Conservation (phyloP, 2,113 vertebrate genomes). For the Micromys minutus region DNA sequence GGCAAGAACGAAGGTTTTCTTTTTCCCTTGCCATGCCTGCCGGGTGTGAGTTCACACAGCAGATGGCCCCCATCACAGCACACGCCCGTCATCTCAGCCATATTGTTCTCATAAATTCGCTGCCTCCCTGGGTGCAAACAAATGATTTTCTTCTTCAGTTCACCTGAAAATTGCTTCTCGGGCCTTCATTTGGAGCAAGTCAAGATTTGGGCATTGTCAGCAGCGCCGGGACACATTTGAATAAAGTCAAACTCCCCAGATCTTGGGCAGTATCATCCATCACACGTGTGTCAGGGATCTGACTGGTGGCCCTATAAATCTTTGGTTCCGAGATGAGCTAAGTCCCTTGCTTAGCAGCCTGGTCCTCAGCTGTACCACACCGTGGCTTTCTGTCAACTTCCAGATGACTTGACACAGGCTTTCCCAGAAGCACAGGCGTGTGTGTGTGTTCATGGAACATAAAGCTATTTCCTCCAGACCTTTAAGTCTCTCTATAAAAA, state of each 20-base stretch:
- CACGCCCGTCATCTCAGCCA: conserved; percentile 65
- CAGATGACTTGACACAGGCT: conserved; percentile 23
- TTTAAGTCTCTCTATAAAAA: neutral
- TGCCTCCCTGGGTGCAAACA: conserved; percentile 66
- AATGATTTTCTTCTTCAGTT: conserved; percentile 80
- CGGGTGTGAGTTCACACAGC: conserved; percentile 44
- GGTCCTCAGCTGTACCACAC: neutral
- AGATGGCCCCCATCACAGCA: conserved; percentile 40
- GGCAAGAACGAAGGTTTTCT: neutral
- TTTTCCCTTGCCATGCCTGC: conserved; percentile 10
- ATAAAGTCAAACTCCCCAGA: conserved; percentile 59
- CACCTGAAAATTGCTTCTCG: conserved; percentile 78
- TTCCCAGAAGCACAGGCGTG: neutral
- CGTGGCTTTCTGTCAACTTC: conserved; percentile 48
- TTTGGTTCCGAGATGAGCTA: conserved; percentile 43
- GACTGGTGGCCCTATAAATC: conserved; percentile 27
- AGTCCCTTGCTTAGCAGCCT: neutral
- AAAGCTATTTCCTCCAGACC: conserved; percentile 27
- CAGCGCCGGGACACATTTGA: conserved; percentile 64
- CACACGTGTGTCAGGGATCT: conserved; percentile 6
- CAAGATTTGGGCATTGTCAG: conserved; percentile 62
- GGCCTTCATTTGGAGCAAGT: conserved; percentile 60
- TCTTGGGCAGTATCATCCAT: conserved; percentile 66
- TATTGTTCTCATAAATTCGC: conserved; percentile 79
- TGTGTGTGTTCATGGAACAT: neutral